Evolutionary conservation across 2,113 vertebrate genomes (phyloP).

Genomic region (Glaucidium brasilianum): DNA sequence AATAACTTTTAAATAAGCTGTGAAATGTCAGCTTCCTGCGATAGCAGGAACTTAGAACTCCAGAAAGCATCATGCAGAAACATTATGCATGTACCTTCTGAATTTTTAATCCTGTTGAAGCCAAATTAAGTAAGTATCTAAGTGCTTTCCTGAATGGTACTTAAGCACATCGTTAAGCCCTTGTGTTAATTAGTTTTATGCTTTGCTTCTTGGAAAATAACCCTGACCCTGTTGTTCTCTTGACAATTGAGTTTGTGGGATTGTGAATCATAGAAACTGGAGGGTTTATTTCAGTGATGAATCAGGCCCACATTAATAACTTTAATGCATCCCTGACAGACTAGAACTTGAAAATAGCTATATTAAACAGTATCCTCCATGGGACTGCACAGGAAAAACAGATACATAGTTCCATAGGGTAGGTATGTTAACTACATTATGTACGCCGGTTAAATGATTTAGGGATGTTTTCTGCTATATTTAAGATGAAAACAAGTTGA

Average conservation of each 20-base stretch:
- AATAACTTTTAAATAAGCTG: not conserved
- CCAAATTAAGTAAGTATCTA: conserved; percentile 29
- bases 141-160: conserved; percentile 23
- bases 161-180: conserved; percentile 8
- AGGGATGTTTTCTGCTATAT: not conserved
- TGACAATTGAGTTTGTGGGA: not conserved
- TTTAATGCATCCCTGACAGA: not conserved
- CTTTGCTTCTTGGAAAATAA: not conserved
- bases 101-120: conserved; percentile 16
- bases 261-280: not conserved
- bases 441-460: not conserved
- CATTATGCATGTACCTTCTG: not conserved
- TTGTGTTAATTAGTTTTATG: conserved; percentile 17
- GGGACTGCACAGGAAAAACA: not conserved
- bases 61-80: not conserved
- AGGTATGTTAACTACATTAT: not conserved
- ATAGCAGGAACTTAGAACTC: not conserved
- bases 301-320: not conserved
- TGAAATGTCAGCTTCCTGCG: not conserved
- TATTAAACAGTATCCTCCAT: not conserved
- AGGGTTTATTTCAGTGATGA: not conserved
- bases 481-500: not conserved
- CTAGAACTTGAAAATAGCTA: not conserved
- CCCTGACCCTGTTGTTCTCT: not conserved
- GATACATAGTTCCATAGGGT: not conserved